Conservation (phyloP, 2,888 invertebrate species). For the Digitonthophagus gazella region DNA sequence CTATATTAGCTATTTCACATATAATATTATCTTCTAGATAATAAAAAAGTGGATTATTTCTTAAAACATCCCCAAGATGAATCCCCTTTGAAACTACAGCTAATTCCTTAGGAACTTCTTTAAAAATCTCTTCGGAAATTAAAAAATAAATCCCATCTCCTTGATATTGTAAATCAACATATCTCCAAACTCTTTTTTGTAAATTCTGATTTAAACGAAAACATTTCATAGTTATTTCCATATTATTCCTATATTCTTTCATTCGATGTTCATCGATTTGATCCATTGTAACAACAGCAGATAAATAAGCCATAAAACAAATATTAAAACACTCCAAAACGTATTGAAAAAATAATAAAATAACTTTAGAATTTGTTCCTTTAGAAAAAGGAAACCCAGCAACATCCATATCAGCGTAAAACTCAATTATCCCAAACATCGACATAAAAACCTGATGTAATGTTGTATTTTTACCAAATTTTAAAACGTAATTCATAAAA, state of each 20-base stretch:
- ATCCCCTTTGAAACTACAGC: slow-evolving; percentile 20
- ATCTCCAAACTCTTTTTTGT: slow-evolving; percentile 37
- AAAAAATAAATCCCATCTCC: slow-evolving; percentile 17
- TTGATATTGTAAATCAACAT: slow-evolving; percentile 19
- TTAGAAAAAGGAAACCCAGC: slow-evolving; percentile 12
- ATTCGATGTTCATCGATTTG: slow-evolving; percentile 35
- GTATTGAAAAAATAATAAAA: slow-evolving; percentile 16
- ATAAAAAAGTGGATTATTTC: slow-evolving; percentile 19
- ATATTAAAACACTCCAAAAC: slow-evolving; percentile 17
- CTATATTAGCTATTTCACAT: slow-evolving; percentile 27
- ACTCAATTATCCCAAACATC: not conserved
- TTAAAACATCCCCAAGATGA: slow-evolving; percentile 11
- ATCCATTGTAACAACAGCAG: slow-evolving; percentile 53
- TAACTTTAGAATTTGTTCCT: slow-evolving; percentile 5
- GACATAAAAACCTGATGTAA: slow-evolving; percentile 1
- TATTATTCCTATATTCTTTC: slow-evolving; percentile 28
- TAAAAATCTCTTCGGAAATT: not conserved
- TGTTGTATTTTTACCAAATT: not conserved
- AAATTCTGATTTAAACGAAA: slow-evolving; percentile 54
- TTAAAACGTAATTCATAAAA: slow-evolving; percentile 2
- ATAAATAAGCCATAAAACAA: slow-evolving; percentile 43
- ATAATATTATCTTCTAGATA: slow-evolving; percentile 24
- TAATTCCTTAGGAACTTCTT: slow-evolving; percentile 18
- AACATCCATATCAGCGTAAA: slow-evolving; percentile 9
- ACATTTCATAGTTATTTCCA: slow-evolving; percentile 55